Percentiles rank a stretch among this genome's conserved stretches.
These are phyloP conservation scores for Piezodorus guildinii DNA, from an alignment of 1,140 invertebrate species.

Conservation along the genomic window DNA sequence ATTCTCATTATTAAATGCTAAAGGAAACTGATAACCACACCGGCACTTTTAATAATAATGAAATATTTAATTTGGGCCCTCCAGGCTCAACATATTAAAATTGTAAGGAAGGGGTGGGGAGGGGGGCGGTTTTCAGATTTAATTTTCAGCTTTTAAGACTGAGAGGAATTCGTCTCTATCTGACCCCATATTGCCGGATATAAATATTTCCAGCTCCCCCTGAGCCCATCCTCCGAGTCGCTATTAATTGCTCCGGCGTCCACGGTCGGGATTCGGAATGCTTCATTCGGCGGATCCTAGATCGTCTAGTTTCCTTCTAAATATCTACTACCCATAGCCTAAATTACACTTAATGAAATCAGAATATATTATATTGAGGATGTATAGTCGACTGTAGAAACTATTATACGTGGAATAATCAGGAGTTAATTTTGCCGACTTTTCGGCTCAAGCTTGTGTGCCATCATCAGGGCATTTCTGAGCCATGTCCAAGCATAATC, in stretches of 20 bases:
- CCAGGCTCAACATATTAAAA: not conserved
- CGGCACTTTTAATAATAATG: not conserved
- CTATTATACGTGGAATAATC: too few species aligned
- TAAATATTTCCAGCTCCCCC: not conserved
- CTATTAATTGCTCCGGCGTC: not conserved
- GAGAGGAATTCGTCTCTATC: constrained; percentile 1
- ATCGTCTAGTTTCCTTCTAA: too few species aligned
- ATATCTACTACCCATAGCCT: too few species aligned
- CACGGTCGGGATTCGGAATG: not conserved
- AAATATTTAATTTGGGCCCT: constrained; percentile 4
- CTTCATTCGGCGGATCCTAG: not conserved
- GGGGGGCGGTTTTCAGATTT: not conserved
- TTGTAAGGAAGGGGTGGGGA: constrained; percentile 1
- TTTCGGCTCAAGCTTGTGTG: too few species aligned
- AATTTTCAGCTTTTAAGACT: constrained; percentile 9
- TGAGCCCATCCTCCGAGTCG: not conserved
- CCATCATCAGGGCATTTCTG: too few species aligned
- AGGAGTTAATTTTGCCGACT: too few species aligned
- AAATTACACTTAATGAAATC: too few species aligned
- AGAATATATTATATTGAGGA: too few species aligned
- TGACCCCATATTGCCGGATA: not conserved
- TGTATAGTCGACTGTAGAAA: too few species aligned
- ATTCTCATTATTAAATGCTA: constrained; percentile 7
- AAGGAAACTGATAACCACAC: constrained; percentile 6
- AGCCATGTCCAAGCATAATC: too few species aligned